phyloP scores from a whole-genome alignment of 35 echinoderm and acorn worm genomes.

The Ophiothrix spiculata region DNA sequence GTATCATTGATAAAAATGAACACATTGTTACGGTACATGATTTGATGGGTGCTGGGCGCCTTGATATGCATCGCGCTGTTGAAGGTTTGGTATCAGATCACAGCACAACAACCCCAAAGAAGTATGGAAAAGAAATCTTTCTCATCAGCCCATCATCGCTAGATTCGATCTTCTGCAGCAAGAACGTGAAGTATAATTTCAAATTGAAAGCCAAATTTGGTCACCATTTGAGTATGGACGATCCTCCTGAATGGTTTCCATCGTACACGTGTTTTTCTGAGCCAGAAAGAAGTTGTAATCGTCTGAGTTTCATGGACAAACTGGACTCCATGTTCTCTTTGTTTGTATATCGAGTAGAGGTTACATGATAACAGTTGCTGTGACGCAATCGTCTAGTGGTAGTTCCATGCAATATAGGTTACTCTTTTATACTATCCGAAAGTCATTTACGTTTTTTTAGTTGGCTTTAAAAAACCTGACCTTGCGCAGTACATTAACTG shows the following conservation, averaged over 20 bases:
- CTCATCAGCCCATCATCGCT: conserved; percentile 68
- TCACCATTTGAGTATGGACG: conserved; percentile 64
- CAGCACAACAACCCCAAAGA: not conserved
- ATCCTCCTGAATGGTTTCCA: conserved; percentile 62
- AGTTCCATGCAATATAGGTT: too few relatives aligned
- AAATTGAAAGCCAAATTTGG: conserved; percentile 49
- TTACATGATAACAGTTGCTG: too few relatives aligned
- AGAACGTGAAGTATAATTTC: conserved; percentile 72
- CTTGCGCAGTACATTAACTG: too few relatives aligned
- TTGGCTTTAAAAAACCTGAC: too few relatives aligned
- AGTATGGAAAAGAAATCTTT: conserved; percentile 52
- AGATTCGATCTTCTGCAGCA: conserved; percentile 62
- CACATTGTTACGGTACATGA: conserved; percentile 60
- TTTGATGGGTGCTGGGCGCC: conserved; percentile 53
- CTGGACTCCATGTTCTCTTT: not conserved
- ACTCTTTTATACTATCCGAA: too few relatives aligned
- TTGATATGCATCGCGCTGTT: conserved; percentile 39
- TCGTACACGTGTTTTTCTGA: conserved; percentile 54
- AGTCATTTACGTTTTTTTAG: too few relatives aligned
- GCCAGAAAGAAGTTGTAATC: conserved; percentile 10
- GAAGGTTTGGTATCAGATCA: conserved; percentile 38
- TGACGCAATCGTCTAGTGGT: too few relatives aligned
- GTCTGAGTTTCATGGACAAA: not conserved
- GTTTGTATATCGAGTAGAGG: not conserved
- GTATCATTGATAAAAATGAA: not conserved